phyloP scores from a whole-genome alignment of 2,797 vertebrate genomes.

The Balearica regulorum region DNA sequence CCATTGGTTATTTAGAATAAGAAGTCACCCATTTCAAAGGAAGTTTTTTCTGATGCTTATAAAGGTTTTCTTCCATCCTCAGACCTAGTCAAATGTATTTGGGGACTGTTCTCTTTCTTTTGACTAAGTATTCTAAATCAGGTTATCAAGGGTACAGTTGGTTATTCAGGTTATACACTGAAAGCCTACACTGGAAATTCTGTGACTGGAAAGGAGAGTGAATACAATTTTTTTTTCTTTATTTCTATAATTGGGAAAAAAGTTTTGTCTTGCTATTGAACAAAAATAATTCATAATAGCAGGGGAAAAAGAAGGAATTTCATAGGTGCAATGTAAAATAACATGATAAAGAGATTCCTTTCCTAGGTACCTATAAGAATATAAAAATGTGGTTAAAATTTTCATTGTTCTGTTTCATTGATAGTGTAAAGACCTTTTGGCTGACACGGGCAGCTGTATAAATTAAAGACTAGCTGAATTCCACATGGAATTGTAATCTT shows the following conservation, averaged over 20 bases:
- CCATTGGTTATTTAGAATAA: background rate
- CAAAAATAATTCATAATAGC: background rate
- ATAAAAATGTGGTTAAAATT: background rate
- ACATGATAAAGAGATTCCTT: background rate
- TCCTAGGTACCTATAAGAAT: background rate
- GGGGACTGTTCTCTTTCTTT: background rate
- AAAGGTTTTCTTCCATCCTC: background rate
- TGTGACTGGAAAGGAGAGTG: background rate
- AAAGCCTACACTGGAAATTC: constrained; percentile 33
- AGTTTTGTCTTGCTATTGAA: background rate
- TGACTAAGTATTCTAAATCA: background rate
- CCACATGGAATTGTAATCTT: background rate
- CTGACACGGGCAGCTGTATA: background rate
- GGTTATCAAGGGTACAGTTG: background rate
- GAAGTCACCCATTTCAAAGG: background rate
- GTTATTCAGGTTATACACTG: background rate
- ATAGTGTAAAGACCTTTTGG: background rate
- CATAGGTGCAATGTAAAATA: background rate
- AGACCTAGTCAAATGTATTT: background rate
- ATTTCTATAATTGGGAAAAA: background rate
- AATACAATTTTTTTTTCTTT: background rate
- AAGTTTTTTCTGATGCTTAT: background rate
- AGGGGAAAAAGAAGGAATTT: background rate
- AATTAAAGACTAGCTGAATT: constrained; percentile 5
- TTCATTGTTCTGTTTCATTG: background rate